phyloP scores from a whole-genome alignment of 2,797 vertebrate species.

The Helarctos malayanus region DNA sequence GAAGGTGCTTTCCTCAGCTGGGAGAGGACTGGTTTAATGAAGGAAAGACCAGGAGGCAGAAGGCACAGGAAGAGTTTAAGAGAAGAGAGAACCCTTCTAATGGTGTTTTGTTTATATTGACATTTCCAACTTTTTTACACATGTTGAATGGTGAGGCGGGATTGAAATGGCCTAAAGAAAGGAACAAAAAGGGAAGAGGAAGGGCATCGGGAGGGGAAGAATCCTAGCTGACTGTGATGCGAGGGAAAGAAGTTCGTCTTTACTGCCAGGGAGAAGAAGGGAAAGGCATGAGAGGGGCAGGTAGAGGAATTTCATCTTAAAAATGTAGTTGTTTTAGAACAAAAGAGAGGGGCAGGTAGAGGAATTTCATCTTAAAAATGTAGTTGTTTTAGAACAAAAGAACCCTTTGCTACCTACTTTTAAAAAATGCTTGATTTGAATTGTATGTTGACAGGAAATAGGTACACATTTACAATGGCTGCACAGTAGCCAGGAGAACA shows the following conservation, averaged over 20 bases:
- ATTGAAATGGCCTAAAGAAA: neutral
- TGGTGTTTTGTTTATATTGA: neutral
- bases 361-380: neutral
- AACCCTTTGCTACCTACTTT: neutral
- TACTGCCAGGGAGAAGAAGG: neutral
- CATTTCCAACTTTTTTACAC: neutral
- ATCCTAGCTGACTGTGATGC: neutral
- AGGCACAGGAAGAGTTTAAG: neutral
- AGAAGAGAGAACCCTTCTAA: neutral
- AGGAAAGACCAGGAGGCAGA: neutral
- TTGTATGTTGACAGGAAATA: slow-evolving; percentile 5
- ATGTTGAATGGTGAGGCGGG: neutral
- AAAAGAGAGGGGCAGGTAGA: neutral
- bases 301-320: neutral
- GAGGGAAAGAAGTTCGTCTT: neutral
- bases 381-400: slow-evolving; percentile 8
- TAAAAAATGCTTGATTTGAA: slow-evolving; percentile 7
- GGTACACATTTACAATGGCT: neutral
- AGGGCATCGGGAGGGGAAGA: neutral
- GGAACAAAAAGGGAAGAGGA: neutral
- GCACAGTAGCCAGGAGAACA: neutral
- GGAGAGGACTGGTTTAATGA: neutral
- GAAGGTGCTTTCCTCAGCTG: neutral
- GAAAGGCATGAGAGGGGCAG: neutral
- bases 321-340: slow-evolving; percentile 1